Evolutionary conservation across 2,113 vertebrate genomes (phyloP), one percentile per base, ranked within the genome.

Genomic region (Chamaea fasciata): DNA sequence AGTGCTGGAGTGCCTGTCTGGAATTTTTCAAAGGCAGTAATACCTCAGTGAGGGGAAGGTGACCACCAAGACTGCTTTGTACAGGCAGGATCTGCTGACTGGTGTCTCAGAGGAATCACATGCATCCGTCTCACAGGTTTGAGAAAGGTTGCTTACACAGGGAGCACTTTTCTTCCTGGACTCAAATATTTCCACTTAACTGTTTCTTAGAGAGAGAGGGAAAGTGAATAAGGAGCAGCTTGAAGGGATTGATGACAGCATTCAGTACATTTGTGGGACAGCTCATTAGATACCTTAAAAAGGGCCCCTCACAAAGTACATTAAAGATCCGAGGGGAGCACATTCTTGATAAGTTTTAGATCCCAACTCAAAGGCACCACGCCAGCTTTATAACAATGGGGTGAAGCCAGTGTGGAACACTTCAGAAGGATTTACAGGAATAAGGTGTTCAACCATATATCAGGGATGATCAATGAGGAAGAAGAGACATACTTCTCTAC

Each of bases 281-380:
- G 96, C 92, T 97, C 94, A 93, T 96, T 97, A 96, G 87, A 22
- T 13, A 41, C 55, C 55, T 42, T 55, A 24, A 78, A 96, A 96
- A 83, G 53, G 80, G 86, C 57, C 65, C 80, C 80, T 96, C 90
- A 90, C 80, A 92, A 96, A 33, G 79, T n/a, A 63, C 89, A 50
- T 83, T 95, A 94, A 94, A 95, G 95, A 90, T 53, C 87, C 3
- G 0, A 94, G 71, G 87, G 91, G 82, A 91, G 92, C 83, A 91
- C 83, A 94, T 94, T 92, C 95, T 76, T 96, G 86, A 53, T 93
- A 90, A 83, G 56, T 92, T 95, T 96, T 49, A 96, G 94, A 97
- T 96, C 87, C 89, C 84, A 46, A 63, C 80, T 96, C 95, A 96
- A 96, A 97, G 94, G 79, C 93, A 90, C 65, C 95, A 96, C 0